Percentiles rank a stretch among this genome's conserved stretches.
phyloP scores from a whole-genome alignment of 2,888 invertebrate genomes.

The Magallana nippona region DNA sequence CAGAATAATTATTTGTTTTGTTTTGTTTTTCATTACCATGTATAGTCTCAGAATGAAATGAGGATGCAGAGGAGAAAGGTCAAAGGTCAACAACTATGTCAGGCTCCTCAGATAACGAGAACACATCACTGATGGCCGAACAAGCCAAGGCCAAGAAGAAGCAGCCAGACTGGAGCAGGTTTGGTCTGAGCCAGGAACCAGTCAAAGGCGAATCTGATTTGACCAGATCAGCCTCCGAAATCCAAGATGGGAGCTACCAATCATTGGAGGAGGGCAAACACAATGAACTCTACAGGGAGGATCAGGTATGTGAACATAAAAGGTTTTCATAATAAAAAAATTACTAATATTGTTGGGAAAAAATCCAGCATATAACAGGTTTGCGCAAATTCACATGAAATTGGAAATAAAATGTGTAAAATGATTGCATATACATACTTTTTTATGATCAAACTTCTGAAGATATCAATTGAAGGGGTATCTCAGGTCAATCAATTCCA shows the following conservation, averaged over 20 bases:
- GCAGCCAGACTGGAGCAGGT: conserved; percentile 71
- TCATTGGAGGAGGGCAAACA: conserved; percentile 82
- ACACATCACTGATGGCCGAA: conserved; percentile 53
- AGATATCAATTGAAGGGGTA: too few relatives aligned
- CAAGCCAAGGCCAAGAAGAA: conserved; percentile 50
- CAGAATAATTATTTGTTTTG: not conserved
- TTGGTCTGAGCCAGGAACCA: conserved; percentile 71
- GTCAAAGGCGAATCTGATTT: conserved; percentile 44
- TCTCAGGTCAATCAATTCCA: too few relatives aligned
- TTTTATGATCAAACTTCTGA: too few relatives aligned
- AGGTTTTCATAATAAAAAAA: too few relatives aligned
- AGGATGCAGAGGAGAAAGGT: conserved; percentile 16
- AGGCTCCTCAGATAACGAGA: conserved; percentile 49
- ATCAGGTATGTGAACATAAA: conserved; percentile 84
- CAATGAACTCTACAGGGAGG: conserved; percentile 94
- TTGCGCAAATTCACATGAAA: too few relatives aligned
- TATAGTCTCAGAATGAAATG: conserved; percentile 13
- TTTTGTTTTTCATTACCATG: not conserved
- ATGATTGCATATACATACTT: too few relatives aligned
- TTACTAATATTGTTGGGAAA: not conserved
- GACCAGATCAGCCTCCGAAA: conserved; percentile 50
- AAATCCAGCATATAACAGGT: too few relatives aligned
- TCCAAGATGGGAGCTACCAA: conserved; percentile 62
- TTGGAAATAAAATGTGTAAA: too few relatives aligned
- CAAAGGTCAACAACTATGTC: conserved; percentile 37